Percentiles rank a stretch among this genome's conserved stretches.
Evolutionary conservation across 2,113 vertebrate genomes (phyloP).

Genomic region (Paratilapia polleni): DNA sequence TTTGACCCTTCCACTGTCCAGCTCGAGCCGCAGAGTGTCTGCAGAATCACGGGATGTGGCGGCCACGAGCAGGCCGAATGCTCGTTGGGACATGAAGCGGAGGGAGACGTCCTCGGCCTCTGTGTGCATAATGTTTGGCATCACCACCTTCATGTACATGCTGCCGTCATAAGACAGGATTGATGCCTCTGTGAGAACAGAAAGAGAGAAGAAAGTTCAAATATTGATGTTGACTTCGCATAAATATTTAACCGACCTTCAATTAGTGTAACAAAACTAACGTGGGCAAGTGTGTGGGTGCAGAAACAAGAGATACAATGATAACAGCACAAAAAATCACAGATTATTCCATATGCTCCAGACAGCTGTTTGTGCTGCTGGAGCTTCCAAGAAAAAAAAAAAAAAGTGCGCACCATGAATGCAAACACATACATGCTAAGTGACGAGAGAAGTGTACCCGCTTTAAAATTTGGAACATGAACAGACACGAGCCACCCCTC

Average conservation of each 20-base stretch:
- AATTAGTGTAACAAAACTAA: not conserved
- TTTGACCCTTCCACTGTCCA: slow-evolving; percentile 94
- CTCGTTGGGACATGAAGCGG: slow-evolving; percentile 96
- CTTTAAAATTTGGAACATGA: slow-evolving; percentile 16
- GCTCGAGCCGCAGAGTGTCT: slow-evolving; percentile 92
- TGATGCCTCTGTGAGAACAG: slow-evolving; percentile 86
- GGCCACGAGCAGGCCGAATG: slow-evolving; percentile 93
- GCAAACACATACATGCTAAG: not conserved
- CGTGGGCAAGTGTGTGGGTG: no score
- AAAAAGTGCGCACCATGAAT: not conserved
- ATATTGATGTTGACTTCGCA: not conserved
- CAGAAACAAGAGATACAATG: not conserved
- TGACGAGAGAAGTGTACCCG: not conserved
- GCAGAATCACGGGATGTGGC: slow-evolving; percentile 94
- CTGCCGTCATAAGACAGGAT: slow-evolving; percentile 95
- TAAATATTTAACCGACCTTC: not conserved
- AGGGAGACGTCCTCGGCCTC: slow-evolving; percentile 97
- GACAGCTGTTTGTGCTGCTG: slow-evolving; percentile 25
- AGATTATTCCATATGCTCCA: slow-evolving; percentile 11
- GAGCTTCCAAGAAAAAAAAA: slow-evolving; percentile 13
- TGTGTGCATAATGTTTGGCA: slow-evolving; percentile 93
- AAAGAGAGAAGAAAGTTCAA: not conserved
- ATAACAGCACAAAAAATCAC: slow-evolving; percentile 1
- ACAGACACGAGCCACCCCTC: no score
- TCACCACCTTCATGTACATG: slow-evolving; percentile 98